These are phyloP conservation scores for Entomyzon cyanotis DNA, from an alignment of 2,113 vertebrate genomes.

Conservation along the genomic window DNA sequence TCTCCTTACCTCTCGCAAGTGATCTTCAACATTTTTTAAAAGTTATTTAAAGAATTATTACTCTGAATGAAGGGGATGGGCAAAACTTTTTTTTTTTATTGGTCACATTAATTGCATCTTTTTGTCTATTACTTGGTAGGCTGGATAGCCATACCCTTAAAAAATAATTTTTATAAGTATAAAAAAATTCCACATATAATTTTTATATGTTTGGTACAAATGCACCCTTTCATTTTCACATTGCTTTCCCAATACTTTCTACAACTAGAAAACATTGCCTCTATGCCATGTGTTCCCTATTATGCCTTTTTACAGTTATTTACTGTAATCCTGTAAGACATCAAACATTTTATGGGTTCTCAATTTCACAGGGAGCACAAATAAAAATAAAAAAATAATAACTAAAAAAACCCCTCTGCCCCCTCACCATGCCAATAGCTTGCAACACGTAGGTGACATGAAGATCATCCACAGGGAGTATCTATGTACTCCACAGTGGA, in stretches of 20 bases:
- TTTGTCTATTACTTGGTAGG: background rate
- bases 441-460: background rate
- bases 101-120: background rate
- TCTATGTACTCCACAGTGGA: background rate
- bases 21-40: background rate
- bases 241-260: background rate
- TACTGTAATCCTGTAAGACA: background rate
- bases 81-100: background rate
- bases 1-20: background rate
- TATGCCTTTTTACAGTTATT: background rate
- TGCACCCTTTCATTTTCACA: background rate
- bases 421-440: background rate
- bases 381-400: too few relatives aligned
- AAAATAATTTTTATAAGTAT: background rate
- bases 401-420: fast-evolving
- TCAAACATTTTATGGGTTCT: background rate
- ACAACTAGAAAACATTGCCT: background rate
- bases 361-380: background rate
- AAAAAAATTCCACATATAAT: fast-evolving
- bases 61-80: background rate
- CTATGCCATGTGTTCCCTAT: background rate
- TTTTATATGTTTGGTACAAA: background rate
- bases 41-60: background rate
- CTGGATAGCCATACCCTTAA: background rate
- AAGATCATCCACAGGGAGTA: too few relatives aligned